These are phyloP conservation scores for Pheosia tremula DNA, from an alignment of 2,888 invertebrate species.

Conservation along the genomic window DNA sequence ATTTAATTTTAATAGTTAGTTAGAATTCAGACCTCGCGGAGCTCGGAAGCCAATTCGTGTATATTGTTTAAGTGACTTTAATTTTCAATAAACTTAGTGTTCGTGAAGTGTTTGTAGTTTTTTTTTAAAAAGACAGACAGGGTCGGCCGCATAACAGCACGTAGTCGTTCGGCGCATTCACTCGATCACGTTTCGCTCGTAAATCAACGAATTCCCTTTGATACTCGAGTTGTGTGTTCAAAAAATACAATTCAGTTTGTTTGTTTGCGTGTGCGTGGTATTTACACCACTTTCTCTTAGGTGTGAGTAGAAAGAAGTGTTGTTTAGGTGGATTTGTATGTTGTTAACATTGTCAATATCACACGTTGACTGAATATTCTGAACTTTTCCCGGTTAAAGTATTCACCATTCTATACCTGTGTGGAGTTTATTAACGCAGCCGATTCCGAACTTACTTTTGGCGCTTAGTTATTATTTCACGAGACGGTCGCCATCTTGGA, in stretches of 20 bases:
- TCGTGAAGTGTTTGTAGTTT: too few species aligned
- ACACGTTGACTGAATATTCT: neutral
- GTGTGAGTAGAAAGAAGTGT: neutral
- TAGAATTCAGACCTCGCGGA: too few species aligned
- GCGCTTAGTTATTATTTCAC: neutral
- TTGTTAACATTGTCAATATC: neutral
- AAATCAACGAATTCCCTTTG: constrained; percentile 7
- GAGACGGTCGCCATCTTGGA: constrained; percentile 4
- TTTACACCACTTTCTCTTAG: constrained; percentile 1
- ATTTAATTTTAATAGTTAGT: too few species aligned
- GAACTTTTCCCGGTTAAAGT: neutral
- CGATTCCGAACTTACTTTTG: neutral
- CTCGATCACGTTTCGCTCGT: constrained; percentile 6
- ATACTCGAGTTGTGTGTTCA: constrained; percentile 5
- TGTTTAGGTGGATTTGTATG: neutral
- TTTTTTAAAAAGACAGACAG: too few species aligned
- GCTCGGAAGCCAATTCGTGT: too few species aligned
- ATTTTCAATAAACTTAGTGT: too few species aligned
- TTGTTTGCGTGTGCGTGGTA: neutral
- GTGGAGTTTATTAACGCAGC: neutral
- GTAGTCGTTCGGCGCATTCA: neutral
- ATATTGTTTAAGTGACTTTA: too few species aligned
- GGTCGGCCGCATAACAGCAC: too few species aligned
- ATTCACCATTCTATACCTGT: neutral
- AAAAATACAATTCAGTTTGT: constrained; percentile 6